Evolutionary conservation across 2,113 vertebrate genomes (phyloP), one percentile per base, ranked within the genome.

Genomic region (Podarcis cretensis): DNA sequence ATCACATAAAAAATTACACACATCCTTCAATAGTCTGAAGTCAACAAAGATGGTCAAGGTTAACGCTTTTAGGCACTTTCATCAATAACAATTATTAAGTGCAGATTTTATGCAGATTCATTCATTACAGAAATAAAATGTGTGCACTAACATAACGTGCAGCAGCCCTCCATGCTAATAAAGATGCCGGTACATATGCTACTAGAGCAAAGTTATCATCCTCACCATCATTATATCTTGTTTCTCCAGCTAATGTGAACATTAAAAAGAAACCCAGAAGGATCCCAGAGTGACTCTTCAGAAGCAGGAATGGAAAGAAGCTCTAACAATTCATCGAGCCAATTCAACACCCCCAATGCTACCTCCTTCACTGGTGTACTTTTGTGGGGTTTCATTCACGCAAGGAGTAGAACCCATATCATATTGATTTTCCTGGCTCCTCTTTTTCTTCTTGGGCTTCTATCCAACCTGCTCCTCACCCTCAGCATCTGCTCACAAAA

Each of bases 61-160:
- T 63, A 54, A 54, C 2, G 2, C 48, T 12, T 54, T 54, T 54
- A 63, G 59, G 59, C 59, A 63, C 59, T 63, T 18, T 20, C 59
- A 63, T 4, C 3, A 63, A 63, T 63, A 63, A 63, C 59, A 23
- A 68, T 68, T 68, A 6, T 23, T 25, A 68, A 63, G 59, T 63
- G 59, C 59, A 14, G 18, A 1, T 63, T 63, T 63, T 63, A 68
- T 68, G 23, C 21, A 68, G 7, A 27, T 9, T 7, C 7, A 6
- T 68, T 92, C 92, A 78, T 59, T 74, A 87, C 18, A 81, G 84
- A 90, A 91, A 91, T 88, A 63, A 76, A 73, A 89, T 94, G 88
- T 20, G 20, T 90, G 89, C 94, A 35, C 18, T 74, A 35, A 32
- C 71, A 74, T 74, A 74, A 30, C 32, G 6, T 43, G 43, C 43